phyloP scores from a whole-genome alignment of 2,113 vertebrate genomes.

The Rhinolophus sinicus region DNA sequence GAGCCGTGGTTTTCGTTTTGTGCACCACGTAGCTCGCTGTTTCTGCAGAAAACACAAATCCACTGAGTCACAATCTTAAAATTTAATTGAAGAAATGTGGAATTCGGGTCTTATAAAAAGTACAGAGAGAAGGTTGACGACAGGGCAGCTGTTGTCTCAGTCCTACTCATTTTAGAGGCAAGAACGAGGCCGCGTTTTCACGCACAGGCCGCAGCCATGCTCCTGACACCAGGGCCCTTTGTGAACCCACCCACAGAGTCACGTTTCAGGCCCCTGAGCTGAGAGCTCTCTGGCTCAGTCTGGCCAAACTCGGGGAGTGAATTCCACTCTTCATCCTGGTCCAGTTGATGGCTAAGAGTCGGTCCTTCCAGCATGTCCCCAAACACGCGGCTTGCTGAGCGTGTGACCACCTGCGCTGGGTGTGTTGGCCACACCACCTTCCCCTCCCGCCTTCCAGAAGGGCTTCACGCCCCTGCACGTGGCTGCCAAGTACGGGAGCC shows the following conservation, averaged over 20 bases:
- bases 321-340: too few relatives aligned
- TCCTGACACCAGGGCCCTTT: background rate
- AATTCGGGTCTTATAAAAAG: background rate
- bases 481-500: constrained; percentile 96
- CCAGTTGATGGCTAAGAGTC: too few relatives aligned
- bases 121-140: background rate
- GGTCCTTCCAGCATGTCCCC: too few relatives aligned
- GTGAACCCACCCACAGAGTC: background rate
- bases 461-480: constrained; percentile 98
- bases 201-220: background rate
- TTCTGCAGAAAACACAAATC: background rate
- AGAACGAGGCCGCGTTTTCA: background rate
- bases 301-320: too few relatives aligned
- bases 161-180: background rate
- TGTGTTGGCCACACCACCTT: too few relatives aligned
- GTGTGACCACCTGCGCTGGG: too few relatives aligned
- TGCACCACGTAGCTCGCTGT: background rate
- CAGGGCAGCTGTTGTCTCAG: background rate
- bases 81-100: constrained; percentile 16
- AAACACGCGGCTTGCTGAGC: too few relatives aligned
- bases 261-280: background rate
- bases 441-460: constrained; percentile 87
- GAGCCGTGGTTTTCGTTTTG: background rate
- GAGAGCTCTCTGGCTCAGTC: background rate
- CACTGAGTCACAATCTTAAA: constrained; percentile 18